Evolutionary conservation across 2,888 invertebrate species (phyloP).

Genomic region (Harpalus rubripes): DNA sequence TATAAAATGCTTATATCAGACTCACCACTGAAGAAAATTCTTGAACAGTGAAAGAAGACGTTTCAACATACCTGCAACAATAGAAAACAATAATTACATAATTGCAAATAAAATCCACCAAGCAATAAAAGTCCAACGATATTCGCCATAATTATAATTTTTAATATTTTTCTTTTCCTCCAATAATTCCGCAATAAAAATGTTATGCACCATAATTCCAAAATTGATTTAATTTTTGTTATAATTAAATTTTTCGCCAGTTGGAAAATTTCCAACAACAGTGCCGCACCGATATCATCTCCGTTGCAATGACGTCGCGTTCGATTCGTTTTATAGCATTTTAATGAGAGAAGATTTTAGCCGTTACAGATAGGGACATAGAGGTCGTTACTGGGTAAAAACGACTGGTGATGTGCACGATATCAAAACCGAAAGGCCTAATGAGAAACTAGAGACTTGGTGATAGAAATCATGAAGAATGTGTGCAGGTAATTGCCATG

Average conservation of each 20-base stretch:
- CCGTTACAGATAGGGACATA: constrained; percentile 10
- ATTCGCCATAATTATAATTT: background rate
- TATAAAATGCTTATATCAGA: background rate
- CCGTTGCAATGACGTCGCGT: background rate
- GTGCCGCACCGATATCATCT: background rate
- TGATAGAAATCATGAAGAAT: background rate
- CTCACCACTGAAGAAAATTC: background rate
- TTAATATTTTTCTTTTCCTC: background rate
- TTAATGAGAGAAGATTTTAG: constrained; percentile 23
- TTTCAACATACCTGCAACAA: constrained; percentile 1
- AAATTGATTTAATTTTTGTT: background rate
- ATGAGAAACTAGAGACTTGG: background rate
- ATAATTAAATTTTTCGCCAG: constrained; percentile 2
- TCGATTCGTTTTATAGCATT: constrained; percentile 22
- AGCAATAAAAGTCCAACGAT: background rate
- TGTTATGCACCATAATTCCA: background rate
- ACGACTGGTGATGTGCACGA: constrained; percentile 10
- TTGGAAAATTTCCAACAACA: background rate
- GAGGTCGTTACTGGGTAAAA: constrained; percentile 30
- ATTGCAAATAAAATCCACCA: too few species aligned
- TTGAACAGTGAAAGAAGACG: background rate
- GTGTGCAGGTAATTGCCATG: background rate
- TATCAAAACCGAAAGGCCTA: background rate
- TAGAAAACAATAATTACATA: background rate
- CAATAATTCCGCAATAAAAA: background rate